A percentile compares a stretch with the other conserved stretches of the same genome.
phyloP scores from a whole-genome alignment of 2,113 vertebrate species.

The Entosphenus tridentatus region DNA sequence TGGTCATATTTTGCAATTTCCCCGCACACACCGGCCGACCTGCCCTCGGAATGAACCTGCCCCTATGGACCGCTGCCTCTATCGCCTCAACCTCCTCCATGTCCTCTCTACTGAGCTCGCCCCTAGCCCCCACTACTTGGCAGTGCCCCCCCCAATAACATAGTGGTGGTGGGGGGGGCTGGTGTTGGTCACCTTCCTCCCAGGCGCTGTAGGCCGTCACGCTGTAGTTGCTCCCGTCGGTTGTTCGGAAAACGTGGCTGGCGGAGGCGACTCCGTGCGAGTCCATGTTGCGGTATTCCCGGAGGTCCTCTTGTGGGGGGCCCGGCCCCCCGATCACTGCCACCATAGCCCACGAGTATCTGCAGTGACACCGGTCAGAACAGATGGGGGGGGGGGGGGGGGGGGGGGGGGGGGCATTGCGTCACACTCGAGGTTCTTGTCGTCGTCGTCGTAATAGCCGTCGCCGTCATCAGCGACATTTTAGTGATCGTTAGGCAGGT shows the following conservation, averaged over 20 bases:
- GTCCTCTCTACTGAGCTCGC: background rate
- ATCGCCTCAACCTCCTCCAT: background rate
- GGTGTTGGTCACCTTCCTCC: constrained; percentile 15
- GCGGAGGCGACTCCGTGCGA: constrained; percentile 12
- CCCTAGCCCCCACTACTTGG: background rate
- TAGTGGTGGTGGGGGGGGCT: background rate
- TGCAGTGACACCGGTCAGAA: constrained; percentile 8
- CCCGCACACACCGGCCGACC: no score
- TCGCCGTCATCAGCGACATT: no score
- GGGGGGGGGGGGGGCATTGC: no score
- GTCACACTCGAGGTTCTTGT: no score
- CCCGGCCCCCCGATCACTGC: constrained; percentile 12
- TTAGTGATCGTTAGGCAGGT: no score
- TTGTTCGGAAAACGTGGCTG: constrained; percentile 15
- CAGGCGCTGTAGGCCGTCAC: constrained; percentile 18
- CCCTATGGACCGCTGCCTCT: background rate
- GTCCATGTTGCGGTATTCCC: constrained; percentile 10
- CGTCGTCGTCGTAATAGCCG: no score
- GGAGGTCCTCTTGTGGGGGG: constrained; percentile 12
- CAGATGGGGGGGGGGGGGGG: no score
- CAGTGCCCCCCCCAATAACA: background rate
- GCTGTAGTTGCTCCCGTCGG: constrained; percentile 11
- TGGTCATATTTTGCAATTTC: no score
- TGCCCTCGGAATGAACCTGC: background rate
- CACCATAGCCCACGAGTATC: constrained; percentile 19